These are phyloP conservation scores for Zootermopsis nevadensis DNA, from an alignment of 2,888 invertebrate genomes.

Conservation along the genomic window DNA sequence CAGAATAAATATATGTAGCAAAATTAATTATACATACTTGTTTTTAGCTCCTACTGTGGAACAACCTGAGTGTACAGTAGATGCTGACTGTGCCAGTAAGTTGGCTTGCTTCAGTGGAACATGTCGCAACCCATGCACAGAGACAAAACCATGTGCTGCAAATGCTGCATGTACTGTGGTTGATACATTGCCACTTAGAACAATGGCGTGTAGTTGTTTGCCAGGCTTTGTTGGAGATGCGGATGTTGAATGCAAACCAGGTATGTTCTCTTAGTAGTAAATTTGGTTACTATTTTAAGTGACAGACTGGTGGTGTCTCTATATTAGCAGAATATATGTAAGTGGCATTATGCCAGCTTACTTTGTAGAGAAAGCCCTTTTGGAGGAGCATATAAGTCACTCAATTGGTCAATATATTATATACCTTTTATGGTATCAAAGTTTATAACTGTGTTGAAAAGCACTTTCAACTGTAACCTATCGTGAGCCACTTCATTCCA, in stretches of 20 bases:
- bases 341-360: too few relatives aligned
- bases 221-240: conserved; percentile 88
- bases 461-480: too few relatives aligned
- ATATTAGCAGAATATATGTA: too few relatives aligned
- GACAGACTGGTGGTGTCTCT: too few relatives aligned
- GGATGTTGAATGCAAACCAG: conserved; percentile 82
- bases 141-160: conserved; percentile 81
- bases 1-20: not conserved
- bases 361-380: too few relatives aligned
- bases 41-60: conserved; percentile 38
- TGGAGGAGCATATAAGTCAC: too few relatives aligned
- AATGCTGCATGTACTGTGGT: conserved; percentile 87
- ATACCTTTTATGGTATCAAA: too few relatives aligned
- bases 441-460: too few relatives aligned
- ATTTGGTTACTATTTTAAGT: not conserved
- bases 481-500: too few relatives aligned
- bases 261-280: conserved; percentile 66
- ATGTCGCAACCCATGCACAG: conserved; percentile 84
- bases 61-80: conserved; percentile 77
- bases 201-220: conserved; percentile 88
- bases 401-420: too few relatives aligned
- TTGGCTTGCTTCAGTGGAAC: conserved; percentile 83
- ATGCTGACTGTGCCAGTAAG: conserved; percentile 87
- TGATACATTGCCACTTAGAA: conserved; percentile 86
- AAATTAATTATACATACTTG: not conserved